A percentile compares a stretch with the other conserved stretches of the same genome.
phyloP scores from a whole-genome alignment of 2,888 invertebrate species.

The Melangyna quadrimaculata region DNA sequence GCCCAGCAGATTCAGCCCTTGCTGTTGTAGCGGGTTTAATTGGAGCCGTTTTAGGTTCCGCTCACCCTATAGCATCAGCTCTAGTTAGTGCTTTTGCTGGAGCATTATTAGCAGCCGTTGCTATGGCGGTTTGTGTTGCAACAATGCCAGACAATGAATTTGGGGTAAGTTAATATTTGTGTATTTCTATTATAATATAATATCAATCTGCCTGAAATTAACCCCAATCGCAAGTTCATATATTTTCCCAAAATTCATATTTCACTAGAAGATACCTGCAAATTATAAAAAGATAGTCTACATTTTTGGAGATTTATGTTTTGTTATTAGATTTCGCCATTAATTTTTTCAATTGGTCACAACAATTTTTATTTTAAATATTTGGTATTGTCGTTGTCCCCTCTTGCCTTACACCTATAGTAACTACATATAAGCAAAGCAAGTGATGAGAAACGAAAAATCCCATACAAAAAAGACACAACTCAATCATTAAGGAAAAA shows the following conservation, averaged over 20 bases:
- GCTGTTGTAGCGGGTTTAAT: slow-evolving; percentile 80
- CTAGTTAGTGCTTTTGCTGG: slow-evolving; percentile 80
- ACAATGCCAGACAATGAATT: slow-evolving; percentile 81
- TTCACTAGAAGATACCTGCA: too few relatives aligned
- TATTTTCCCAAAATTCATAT: neutral
- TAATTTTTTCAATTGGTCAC: too few relatives aligned
- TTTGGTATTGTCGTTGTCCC: too few relatives aligned
- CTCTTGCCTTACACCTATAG: too few relatives aligned
- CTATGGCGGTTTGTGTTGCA: slow-evolving; percentile 80
- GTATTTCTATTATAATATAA: neutral
- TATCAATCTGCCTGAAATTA: neutral
- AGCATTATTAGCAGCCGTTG: slow-evolving; percentile 79
- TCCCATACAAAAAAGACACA: too few relatives aligned
- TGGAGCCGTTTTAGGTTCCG: slow-evolving; percentile 80
- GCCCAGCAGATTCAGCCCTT: slow-evolving; percentile 80
- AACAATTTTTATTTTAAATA: too few relatives aligned
- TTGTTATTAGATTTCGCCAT: too few relatives aligned
- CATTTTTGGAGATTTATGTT: neutral
- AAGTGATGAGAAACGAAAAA: too few relatives aligned
- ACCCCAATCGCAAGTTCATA: neutral
- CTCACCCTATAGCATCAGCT: slow-evolving; percentile 80
- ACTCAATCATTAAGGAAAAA: too few relatives aligned
- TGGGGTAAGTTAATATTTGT: slow-evolving; percentile 76
- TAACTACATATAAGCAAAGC: too few relatives aligned
- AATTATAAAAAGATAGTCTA: too few relatives aligned